Evolutionary conservation across 2,888 invertebrate genomes (phyloP).

Genomic region (Stramonita haemastoma): DNA sequence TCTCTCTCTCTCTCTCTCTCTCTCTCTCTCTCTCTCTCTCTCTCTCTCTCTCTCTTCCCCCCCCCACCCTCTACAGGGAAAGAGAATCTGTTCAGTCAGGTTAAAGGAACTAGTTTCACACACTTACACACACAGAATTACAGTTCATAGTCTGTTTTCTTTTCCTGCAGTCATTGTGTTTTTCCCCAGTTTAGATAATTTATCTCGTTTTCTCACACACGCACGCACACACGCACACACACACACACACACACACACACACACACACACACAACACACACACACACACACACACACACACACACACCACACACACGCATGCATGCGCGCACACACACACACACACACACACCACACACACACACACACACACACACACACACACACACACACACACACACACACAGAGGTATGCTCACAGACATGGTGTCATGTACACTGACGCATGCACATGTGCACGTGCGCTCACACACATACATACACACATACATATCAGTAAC

Average conservation of each 20-base stretch:
- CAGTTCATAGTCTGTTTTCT: too few relatives aligned
- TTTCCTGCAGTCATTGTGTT: too few relatives aligned
- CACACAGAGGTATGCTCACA: not conserved
- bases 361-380: not conserved
- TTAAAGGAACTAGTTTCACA: too few relatives aligned
- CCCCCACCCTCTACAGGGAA: not conserved
- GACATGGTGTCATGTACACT: not conserved
- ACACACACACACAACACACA: too few relatives aligned
- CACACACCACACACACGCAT: not conserved
- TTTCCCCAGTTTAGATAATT: too few relatives aligned
- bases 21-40: not conserved
- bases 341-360: not conserved
- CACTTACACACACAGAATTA: too few relatives aligned
- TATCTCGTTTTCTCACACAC: too few relatives aligned
- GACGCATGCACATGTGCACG: not conserved
- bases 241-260: too few relatives aligned
- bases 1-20: not conserved
- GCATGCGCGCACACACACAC: not conserved
- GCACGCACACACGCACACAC: too few relatives aligned
- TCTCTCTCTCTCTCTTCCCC: not conserved
- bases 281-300: too few relatives aligned
- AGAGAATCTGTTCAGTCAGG: too few relatives aligned
- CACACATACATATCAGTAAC: slow-evolving; percentile 5
- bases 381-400: not conserved
- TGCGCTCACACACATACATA: not conserved